Evolutionary conservation across 2,113 vertebrate species (phyloP).

Genomic region (Serilophus lunatus): DNA sequence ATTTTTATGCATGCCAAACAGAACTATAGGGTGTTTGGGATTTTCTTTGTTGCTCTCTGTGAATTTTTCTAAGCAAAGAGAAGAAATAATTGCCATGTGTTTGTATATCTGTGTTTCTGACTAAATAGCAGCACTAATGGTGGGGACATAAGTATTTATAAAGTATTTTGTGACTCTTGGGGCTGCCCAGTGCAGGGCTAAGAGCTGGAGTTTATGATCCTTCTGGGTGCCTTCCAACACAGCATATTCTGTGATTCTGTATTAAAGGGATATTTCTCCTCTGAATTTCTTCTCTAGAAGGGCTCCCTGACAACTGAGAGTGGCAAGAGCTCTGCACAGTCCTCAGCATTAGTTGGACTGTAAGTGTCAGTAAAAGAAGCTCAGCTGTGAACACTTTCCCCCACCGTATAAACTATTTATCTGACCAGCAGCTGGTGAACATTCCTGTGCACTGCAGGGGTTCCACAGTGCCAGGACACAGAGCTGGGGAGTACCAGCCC

Average conservation of each 20-base stretch:
- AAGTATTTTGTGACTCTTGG: neutral
- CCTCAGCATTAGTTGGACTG: neutral
- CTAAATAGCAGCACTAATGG: neutral
- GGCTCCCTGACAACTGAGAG: neutral
- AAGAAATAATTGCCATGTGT: neutral
- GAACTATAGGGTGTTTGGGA: neutral
- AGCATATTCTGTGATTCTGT: neutral
- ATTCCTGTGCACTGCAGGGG: neutral
- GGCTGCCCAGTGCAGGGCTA: neutral
- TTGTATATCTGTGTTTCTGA: neutral
- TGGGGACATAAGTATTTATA: neutral
- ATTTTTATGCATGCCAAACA: neutral
- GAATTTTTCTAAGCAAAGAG: neutral
- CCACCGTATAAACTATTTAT: conserved; percentile 2
- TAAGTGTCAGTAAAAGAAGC: neutral
- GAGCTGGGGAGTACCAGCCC: neutral
- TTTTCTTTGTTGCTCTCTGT: neutral
- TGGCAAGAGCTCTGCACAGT: neutral
- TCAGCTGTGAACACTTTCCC: neutral
- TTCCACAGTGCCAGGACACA: neutral
- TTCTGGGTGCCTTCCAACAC: neutral
- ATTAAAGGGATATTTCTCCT: neutral
- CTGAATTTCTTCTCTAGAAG: neutral
- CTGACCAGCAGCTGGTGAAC: conserved; percentile 32
- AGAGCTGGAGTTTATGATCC: neutral